Evolutionary conservation across 64 coral and sea anemone genomes (phyloP), one percentile per base, ranked within the genome.

Genomic region (Exaiptasia diaphana): DNA sequence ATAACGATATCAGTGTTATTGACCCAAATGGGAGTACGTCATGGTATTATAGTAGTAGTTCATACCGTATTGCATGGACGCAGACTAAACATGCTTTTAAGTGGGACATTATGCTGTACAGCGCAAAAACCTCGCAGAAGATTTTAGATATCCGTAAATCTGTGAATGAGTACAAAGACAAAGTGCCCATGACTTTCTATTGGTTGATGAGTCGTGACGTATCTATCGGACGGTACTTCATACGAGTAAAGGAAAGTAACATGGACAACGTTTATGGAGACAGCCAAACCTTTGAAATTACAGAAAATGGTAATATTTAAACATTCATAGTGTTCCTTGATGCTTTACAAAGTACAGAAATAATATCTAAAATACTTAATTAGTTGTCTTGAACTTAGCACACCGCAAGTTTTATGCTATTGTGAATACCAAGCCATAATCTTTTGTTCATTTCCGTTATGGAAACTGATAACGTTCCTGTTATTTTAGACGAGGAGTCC

Each of bases 141-240:
- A 38, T 87, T 38, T 41, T 29, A 1, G 76, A 82, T 46, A 93
- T 93, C 60, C 58, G 50, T 20, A 33, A 48, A n/a, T 77, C 77
- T 8, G 50, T 93, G 53, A 93, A 77, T 23, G 90, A 93, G 40
- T 93, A 73, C 43, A 77, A 86, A 33, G 90, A 93, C 12, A 41
- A 36, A 36, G 58, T 29, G 11, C n/a, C n/a, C n/a, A 93, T 93
- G 90, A 82, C 14, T 0, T 86, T 82, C 71, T 12, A 25, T 11
- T 93, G 83, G 90, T 20, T 93, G 25, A 43, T 81, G 22, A 50
- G 76, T 15, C 20, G 67, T 43, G 81, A 60, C 12, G 43, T 93
- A 38, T 34, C 62, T 22, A 45, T 30, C 12, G 90, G 90, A 4
- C 33, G 32, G 38, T 87, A 93, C 34, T 22, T 18, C 5, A 38